Conservation (phyloP, 2,888 invertebrate genomes). For the Junonia oenone region DNA sequence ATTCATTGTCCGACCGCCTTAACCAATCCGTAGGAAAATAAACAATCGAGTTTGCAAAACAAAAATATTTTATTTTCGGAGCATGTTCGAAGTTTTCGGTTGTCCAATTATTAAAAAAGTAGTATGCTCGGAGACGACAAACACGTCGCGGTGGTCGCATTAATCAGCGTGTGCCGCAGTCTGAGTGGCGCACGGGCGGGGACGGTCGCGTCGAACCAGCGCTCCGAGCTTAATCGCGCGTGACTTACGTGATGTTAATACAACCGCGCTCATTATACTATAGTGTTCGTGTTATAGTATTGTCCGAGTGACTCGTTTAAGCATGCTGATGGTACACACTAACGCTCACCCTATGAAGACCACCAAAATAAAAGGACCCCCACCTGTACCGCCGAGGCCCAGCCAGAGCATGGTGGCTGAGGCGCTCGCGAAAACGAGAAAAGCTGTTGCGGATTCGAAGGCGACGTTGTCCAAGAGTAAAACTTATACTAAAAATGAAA, state of each 20-base stretch:
- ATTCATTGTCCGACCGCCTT: constrained; percentile 25
- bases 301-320: constrained; percentile 64
- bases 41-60: background rate
- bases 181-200: constrained; percentile 57
- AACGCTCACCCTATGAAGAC: constrained; percentile 78
- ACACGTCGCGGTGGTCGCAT: constrained; percentile 28
- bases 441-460: constrained; percentile 73
- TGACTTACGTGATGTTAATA: constrained; percentile 50
- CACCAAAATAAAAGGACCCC: constrained; percentile 81
- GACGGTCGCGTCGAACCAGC: constrained; percentile 51
- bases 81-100: background rate
- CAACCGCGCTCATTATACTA: constrained; percentile 72
- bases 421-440: constrained; percentile 84
- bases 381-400: constrained; percentile 90
- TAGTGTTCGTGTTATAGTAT: constrained; percentile 70
- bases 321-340: constrained; percentile 77
- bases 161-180: constrained; percentile 40
- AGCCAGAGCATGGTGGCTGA: constrained; percentile 86
- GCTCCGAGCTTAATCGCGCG: constrained; percentile 47
- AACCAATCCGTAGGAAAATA: background rate
- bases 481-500: constrained; percentile 56
- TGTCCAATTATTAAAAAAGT: constrained; percentile 7
- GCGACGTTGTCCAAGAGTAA: constrained; percentile 63
- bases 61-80: background rate
- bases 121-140: constrained; percentile 3